phyloP scores from a whole-genome alignment of 2,113 vertebrate species.

The Pygoscelis antarcticus region DNA sequence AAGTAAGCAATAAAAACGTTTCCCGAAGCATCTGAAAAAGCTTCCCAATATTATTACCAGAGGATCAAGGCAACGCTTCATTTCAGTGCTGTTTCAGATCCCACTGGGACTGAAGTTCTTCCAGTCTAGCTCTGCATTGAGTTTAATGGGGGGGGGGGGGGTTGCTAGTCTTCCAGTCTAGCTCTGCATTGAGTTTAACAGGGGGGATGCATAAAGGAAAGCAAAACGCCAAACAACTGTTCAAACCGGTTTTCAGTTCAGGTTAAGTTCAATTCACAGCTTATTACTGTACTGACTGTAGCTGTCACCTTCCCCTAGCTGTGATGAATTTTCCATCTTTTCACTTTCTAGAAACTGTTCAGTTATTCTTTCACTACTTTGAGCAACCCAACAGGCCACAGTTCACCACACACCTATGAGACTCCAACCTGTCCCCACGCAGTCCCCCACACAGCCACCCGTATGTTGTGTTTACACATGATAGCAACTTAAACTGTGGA shows the following conservation, averaged over 20 bases:
- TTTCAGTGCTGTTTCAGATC: neutral
- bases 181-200: neutral
- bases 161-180: no score
- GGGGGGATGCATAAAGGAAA: neutral
- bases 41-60: neutral
- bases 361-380: neutral
- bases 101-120: neutral
- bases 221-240: neutral
- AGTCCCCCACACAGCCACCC: neutral
- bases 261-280: neutral
- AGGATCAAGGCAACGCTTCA: neutral
- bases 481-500: neutral
- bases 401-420: fast-evolving
- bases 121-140: neutral
- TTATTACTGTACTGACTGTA: neutral
- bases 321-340: neutral
- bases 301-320: neutral
- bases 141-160: no score
- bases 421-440: neutral
- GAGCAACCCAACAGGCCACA: neutral
- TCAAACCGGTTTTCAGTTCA: neutral
- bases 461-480: neutral
- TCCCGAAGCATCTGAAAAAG: neutral
- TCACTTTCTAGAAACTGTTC: neutral
- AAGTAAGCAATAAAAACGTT: neutral